Percentiles rank a stretch among this genome's conserved stretches.
phyloP scores from a whole-genome alignment of 2,888 invertebrate species.

The Zygothrica quintamaculata region DNA sequence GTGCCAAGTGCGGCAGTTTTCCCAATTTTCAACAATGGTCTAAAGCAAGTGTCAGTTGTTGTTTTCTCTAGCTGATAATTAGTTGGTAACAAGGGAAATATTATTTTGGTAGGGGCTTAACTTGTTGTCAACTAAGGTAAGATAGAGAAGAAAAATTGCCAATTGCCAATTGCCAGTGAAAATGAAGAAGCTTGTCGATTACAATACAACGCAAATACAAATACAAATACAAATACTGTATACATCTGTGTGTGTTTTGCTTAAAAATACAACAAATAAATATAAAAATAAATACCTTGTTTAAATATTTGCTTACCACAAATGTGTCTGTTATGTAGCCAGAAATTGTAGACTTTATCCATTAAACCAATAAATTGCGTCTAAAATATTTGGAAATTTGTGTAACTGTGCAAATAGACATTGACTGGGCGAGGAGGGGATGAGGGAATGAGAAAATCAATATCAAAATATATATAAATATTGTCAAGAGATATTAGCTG shows the following conservation, averaged over 20 bases:
- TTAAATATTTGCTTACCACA: constrained; percentile 61
- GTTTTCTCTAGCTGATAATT: constrained; percentile 49
- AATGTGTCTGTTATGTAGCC: constrained; percentile 23
- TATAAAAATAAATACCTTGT: constrained; percentile 33
- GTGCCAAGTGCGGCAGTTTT: constrained; percentile 34
- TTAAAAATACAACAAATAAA: constrained; percentile 25
- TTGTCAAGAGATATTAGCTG: not conserved
- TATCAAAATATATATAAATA: no score
- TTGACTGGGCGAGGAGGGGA: no score
- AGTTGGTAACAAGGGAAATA: constrained; percentile 19
- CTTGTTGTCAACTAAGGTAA: constrained; percentile 53
- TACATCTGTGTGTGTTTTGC: constrained; percentile 31
- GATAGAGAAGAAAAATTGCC: no score
- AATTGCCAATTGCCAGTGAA: no score
- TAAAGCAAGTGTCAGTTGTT: constrained; percentile 25
- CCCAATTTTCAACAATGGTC: constrained; percentile 17
- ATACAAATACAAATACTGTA: not conserved
- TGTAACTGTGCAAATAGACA: constrained; percentile 21
- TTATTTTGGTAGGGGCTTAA: constrained; percentile 37
- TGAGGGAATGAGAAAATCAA: no score
- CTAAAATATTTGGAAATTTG: constrained; percentile 7
- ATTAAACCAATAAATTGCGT: not conserved
- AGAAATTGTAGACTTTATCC: constrained; percentile 1
- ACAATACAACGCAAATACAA: not conserved
- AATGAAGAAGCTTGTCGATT: no score